Conservation (phyloP, 2,888 invertebrate species). For the Leptogaster cylindrica region DNA sequence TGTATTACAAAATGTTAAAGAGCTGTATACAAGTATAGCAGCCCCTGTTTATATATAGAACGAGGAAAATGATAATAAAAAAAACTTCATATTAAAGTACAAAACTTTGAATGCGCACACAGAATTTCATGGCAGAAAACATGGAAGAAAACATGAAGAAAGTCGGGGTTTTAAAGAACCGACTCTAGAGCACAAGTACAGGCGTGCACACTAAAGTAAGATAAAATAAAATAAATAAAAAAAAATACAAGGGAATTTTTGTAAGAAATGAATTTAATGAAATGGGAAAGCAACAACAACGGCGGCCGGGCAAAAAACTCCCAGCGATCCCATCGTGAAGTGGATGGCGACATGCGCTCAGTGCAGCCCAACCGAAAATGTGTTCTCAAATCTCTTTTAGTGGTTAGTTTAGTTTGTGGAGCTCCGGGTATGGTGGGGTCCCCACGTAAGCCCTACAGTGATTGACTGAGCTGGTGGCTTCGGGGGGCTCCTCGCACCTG, state of each 20-base stretch:
- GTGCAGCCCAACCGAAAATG: constrained; percentile 32
- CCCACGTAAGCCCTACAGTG: not conserved
- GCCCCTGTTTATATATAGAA: constrained; percentile 24
- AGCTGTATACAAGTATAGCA: constrained; percentile 22
- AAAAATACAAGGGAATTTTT: constrained; percentile 1
- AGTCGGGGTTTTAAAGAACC: constrained; percentile 18
- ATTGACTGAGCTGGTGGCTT: constrained; percentile 1
- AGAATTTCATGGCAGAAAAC: constrained; percentile 2
- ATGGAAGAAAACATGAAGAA: constrained; percentile 10
- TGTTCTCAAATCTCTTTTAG: constrained; percentile 35
- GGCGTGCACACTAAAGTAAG: not conserved
- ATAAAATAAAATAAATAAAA: constrained; percentile 10
- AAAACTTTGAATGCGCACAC: constrained; percentile 38
- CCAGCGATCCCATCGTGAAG: constrained; percentile 22
- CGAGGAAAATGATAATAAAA: constrained; percentile 35
- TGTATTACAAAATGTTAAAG: constrained; percentile 35
- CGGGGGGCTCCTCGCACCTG: not conserved
- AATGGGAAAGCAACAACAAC: constrained; percentile 34
- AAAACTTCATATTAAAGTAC: constrained; percentile 31
- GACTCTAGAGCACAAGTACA: constrained; percentile 14
- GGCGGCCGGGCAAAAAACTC: not conserved
- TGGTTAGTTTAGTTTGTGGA: constrained; percentile 25
- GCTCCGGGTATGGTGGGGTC: not conserved
- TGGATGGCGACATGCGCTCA: constrained; percentile 35
- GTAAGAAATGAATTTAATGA: constrained; percentile 37